A percentile compares a stretch with the other conserved stretches of the same genome.
Conservation (phyloP, 2,113 vertebrate genomes). For the Azemiops feae region DNA sequence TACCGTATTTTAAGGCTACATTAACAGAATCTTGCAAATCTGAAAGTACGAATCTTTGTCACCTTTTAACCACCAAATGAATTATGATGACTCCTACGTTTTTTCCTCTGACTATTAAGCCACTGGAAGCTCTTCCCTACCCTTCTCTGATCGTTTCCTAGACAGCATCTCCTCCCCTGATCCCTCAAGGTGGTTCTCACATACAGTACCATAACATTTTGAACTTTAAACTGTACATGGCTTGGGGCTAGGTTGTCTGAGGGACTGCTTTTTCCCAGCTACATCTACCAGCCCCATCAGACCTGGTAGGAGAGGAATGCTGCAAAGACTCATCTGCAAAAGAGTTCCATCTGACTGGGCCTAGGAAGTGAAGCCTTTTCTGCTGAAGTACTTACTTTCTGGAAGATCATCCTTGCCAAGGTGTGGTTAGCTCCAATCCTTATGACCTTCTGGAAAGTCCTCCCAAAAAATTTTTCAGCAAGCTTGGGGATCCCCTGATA, state of each 20-base stretch:
- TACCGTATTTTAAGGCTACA: background rate
- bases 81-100: background rate
- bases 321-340: background rate
- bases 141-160: background rate
- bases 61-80: background rate
- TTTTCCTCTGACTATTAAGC: background rate
- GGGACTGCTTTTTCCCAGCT: background rate
- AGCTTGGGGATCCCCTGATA: background rate
- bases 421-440: background rate
- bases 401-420: background rate
- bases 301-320: background rate
- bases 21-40: background rate
- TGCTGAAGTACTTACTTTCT: background rate
- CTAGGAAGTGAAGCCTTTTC: background rate
- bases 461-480: background rate
- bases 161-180: background rate
- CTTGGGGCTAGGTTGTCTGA: background rate
- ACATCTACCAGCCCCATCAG: background rate
- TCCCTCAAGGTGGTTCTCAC: background rate
- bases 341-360: background rate
- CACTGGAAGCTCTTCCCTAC: background rate
- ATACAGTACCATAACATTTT: background rate
- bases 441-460: background rate
- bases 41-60: background rate
- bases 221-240: background rate